These are phyloP conservation scores for Tupaia chinensis DNA, from an alignment of 2,113 vertebrate species.

Conservation along the genomic window DNA sequence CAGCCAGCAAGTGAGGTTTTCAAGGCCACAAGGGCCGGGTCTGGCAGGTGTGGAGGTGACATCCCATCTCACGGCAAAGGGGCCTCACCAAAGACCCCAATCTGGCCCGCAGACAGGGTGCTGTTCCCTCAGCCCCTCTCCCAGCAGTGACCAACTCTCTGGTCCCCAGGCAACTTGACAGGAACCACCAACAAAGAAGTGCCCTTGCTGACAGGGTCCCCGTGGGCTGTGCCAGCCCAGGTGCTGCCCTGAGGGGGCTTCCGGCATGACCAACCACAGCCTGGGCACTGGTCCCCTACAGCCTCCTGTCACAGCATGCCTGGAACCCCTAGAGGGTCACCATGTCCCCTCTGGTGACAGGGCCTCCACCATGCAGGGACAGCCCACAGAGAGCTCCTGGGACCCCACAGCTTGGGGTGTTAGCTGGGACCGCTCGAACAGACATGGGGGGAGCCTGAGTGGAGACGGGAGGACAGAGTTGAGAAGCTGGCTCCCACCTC, in stretches of 20 bases:
- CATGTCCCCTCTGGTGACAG: neutral
- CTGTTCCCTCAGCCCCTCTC: neutral
- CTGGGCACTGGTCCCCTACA: neutral
- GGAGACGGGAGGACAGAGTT: neutral
- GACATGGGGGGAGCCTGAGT: neutral
- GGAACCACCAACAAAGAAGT: neutral
- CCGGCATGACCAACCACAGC: neutral
- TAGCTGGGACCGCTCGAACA: neutral
- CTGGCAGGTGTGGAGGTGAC: neutral
- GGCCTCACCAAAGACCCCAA: neutral
- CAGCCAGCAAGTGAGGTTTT: neutral
- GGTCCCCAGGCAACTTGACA: neutral
- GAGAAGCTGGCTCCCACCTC: neutral
- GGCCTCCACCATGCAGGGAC: neutral
- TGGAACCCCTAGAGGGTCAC: neutral
- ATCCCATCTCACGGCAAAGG: neutral
- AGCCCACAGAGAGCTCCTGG: neutral
- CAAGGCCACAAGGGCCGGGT: neutral
- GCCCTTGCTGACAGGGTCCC: neutral
- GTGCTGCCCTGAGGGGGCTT: neutral
- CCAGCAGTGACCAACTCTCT: neutral
- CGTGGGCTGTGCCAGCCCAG: neutral
- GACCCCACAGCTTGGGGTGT: rapidly evolving
- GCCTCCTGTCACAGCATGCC: neutral
- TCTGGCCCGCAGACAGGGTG: rapidly evolving